A percentile compares a stretch with the other conserved stretches of the same genome.
phyloP scores from a whole-genome alignment of 2,888 invertebrate genomes.

The Scaptomyza parva region DNA sequence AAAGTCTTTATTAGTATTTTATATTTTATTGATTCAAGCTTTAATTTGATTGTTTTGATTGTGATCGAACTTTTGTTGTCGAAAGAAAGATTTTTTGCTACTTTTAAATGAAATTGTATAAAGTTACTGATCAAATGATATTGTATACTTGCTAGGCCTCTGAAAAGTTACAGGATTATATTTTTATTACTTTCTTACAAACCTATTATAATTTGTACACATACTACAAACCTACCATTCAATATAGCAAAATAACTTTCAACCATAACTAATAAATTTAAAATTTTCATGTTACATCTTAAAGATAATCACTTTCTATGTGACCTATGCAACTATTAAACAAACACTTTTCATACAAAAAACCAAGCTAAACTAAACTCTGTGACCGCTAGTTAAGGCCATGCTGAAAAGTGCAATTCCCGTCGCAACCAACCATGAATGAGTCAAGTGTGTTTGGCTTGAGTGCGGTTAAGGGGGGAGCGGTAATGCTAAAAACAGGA shows the following conservation, averaged over 20 bases:
- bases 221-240: too few species aligned
- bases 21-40: neutral
- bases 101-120: too few species aligned
- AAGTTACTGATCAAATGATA: too few species aligned
- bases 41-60: neutral
- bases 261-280: neutral
- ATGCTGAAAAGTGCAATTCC: slow-evolving; percentile 30
- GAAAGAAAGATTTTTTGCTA: too few species aligned
- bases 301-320: too few species aligned
- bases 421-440: slow-evolving; percentile 58
- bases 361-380: slow-evolving; percentile 35
- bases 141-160: too few species aligned
- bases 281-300: too few species aligned
- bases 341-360: slow-evolving; percentile 20
- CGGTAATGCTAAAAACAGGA: slow-evolving; percentile 44
- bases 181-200: too few species aligned
- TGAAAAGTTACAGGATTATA: too few species aligned
- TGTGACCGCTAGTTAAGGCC: slow-evolving; percentile 37
- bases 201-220: too few species aligned
- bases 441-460: slow-evolving; percentile 54
- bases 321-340: slow-evolving; percentile 5
- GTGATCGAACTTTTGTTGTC: neutral
- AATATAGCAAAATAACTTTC: too few species aligned
- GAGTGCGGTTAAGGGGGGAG: slow-evolving; percentile 8
- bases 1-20: neutral